phyloP scores from a whole-genome alignment of 2,888 invertebrate genomes.

The Tachystola acroxantha region DNA sequence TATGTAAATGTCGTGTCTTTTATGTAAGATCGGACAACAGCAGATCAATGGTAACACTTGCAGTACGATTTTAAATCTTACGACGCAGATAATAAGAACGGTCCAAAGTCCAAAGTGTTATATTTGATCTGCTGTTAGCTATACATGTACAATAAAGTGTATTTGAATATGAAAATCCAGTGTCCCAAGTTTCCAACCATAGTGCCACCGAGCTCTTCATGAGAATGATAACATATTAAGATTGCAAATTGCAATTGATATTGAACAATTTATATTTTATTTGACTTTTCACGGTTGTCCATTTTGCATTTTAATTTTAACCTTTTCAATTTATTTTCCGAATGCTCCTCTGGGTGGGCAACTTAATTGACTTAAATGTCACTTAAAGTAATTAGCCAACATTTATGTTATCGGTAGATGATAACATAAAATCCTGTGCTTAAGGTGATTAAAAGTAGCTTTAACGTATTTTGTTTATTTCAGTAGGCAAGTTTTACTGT shows the following conservation, averaged over 20 bases:
- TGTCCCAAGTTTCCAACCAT: too few relatives aligned
- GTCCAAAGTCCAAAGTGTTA: too few relatives aligned
- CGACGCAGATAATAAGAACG: too few relatives aligned
- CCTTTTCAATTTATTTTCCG: background rate
- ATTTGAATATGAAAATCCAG: too few relatives aligned
- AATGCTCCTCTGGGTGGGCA: conserved; percentile 21
- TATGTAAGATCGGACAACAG: too few relatives aligned
- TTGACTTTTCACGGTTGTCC: background rate
- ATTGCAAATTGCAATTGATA: conserved; percentile 7
- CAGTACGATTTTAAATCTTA: too few relatives aligned
- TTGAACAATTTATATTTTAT: background rate
- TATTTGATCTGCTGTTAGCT: too few relatives aligned
- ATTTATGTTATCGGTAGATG: conserved; percentile 21
- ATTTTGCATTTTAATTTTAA: conserved; percentile 2
- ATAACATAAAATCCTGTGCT: conserved; percentile 10
- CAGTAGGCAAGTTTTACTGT: background rate
- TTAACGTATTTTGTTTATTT: background rate
- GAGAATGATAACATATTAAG: too few relatives aligned
- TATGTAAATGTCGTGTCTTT: too few relatives aligned
- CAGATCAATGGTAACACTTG: too few relatives aligned
- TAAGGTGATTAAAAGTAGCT: background rate
- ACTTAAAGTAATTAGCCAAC: conserved; percentile 26
- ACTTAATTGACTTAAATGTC: conserved; percentile 27
- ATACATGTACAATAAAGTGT: too few relatives aligned
- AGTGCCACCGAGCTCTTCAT: too few relatives aligned